Conservation (phyloP, 2,113 vertebrate genomes). For the Callipepla squamata region DNA sequence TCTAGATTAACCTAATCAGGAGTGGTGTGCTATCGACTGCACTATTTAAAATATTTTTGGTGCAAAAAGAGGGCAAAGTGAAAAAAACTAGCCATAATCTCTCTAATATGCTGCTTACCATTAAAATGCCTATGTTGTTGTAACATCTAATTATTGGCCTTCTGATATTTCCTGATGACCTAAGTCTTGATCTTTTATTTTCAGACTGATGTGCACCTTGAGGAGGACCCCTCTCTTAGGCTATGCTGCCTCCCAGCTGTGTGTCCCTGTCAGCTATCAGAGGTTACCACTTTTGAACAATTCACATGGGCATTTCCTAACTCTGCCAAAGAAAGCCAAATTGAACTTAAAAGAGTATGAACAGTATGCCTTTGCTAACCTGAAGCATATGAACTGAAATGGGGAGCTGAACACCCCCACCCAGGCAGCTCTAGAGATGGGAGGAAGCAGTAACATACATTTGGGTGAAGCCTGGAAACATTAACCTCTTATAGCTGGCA, state of each 20-base stretch:
- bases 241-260: background rate
- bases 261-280: background rate
- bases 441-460: background rate
- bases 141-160: background rate
- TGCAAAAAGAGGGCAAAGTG: background rate
- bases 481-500: constrained; percentile 31
- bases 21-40: background rate
- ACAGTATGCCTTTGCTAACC: background rate
- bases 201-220: background rate
- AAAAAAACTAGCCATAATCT: background rate
- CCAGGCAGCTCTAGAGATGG: background rate
- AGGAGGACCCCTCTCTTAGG: background rate
- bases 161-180: constrained; percentile 27
- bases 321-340: background rate
- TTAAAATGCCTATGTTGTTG: constrained; percentile 3
- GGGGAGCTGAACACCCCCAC: background rate
- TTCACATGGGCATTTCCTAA: background rate
- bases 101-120: background rate
- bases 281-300: fast-evolving
- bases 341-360: background rate
- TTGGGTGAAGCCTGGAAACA: background rate
- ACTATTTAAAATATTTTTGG: background rate
- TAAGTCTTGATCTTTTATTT: background rate
- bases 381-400: background rate
- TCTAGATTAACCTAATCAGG: background rate